Base-by-base conservation (phyloP, 1,140 invertebrate species). In the Drosophila bipectinata region DNA sequence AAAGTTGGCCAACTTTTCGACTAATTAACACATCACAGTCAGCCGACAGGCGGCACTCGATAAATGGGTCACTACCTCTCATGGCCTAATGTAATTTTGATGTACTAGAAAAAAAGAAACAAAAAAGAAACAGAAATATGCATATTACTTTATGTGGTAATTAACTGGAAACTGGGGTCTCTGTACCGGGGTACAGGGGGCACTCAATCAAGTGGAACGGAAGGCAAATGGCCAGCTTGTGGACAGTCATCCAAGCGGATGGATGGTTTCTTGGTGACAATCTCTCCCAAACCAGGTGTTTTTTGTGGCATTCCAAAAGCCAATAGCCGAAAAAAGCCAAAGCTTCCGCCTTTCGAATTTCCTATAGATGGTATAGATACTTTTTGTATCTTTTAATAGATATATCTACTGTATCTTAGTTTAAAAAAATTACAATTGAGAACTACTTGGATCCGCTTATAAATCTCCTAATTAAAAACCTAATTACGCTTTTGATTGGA, bases 11-110 rank as follows among this genome's bases (percentile, higher is more conserved):
- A 69, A 81, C 74, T 68, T 58, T 37, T 68, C 57, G 79, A 83
- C 80, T 85, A 85, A 85, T 85, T 83, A 83, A 83, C 81, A 83
- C 80, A 79, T 83, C 67, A 69, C 44, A 57, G 64, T 39, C 67
- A 57, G 15, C n/a, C 14, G 41, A 69, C 67, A 37, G 66, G 32
- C 68, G 15, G 71, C 58, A 63, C 69, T 73, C 58, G 44, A 62
- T 73, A 83, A 63, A 83, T 76, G 34, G 71, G 80, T 72, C 80
- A 66, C 45, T 54, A 41, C 52, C 24, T 57, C 44, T 14, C 54
- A 39, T 48, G 18, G 62, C 41, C 77, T 85, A 85, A 85, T 85
- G 82, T 67, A 60, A 49, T 87, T 85, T 85, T 85, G 77, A 85
- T 85, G 81, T 71, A 85, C 76, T 64, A 21, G 64, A 59, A 8